Percentiles rank a stretch among this genome's conserved stretches.
Conservation (phyloP, 2,888 invertebrate species). For the Synergus japonicus region DNA sequence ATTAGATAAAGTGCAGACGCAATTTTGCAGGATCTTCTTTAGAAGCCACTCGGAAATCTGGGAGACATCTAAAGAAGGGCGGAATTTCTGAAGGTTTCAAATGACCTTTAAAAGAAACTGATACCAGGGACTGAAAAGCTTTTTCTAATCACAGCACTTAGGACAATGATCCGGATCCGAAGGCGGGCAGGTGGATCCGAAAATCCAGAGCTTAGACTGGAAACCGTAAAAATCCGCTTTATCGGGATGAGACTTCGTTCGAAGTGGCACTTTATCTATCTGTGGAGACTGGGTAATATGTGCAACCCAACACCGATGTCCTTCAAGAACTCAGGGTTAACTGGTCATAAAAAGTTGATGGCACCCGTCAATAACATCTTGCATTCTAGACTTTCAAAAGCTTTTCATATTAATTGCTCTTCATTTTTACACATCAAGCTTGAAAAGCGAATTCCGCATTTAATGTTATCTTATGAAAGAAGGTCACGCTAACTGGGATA, state of each 20-base stretch:
- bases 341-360: constrained; percentile 35
- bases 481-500: too few species aligned
- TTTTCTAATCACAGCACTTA: constrained; percentile 36
- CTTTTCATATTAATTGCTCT: not conserved
- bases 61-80: not conserved
- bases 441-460: too few species aligned
- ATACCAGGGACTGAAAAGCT: constrained; percentile 19
- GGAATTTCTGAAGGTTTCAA: not conserved
- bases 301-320: constrained; percentile 36
- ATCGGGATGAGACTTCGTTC: constrained; percentile 56
- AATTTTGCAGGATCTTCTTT: constrained; percentile 46
- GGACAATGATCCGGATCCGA: constrained; percentile 22
- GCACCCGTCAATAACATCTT: constrained; percentile 26
- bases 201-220: constrained; percentile 52
- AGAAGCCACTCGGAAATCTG: constrained; percentile 1
- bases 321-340: constrained; percentile 14
- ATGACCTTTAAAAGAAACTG: not conserved
- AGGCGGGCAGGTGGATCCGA: constrained; percentile 20
- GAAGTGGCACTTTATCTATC: constrained; percentile 37
- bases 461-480: too few species aligned
- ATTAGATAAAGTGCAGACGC: not conserved
- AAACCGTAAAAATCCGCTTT: constrained; percentile 65
- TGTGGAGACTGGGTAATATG: constrained; percentile 10
- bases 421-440: not conserved
- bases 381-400: constrained; percentile 5